These are phyloP conservation scores for Amitus sp. DNA, from an alignment of 2,888 invertebrate genomes.

Conservation along the genomic window DNA sequence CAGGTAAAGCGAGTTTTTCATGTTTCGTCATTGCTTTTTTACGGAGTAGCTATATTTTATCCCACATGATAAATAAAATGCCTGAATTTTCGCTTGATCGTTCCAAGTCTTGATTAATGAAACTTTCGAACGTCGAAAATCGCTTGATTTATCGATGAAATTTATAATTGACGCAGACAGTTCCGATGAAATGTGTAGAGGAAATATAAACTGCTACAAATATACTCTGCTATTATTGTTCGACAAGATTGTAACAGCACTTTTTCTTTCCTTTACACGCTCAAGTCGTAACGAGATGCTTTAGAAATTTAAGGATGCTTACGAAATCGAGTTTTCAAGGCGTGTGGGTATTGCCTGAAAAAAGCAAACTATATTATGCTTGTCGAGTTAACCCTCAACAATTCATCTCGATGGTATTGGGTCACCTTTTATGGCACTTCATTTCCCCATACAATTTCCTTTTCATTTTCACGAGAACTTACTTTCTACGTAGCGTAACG, in stretches of 20 bases:
- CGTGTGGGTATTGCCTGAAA: not conserved
- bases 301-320: slow-evolving; percentile 26
- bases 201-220: slow-evolving; percentile 9
- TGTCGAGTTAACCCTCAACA: slow-evolving; percentile 19
- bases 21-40: not conserved
- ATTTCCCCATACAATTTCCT: slow-evolving; percentile 15
- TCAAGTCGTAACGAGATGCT: slow-evolving; percentile 29
- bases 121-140: not conserved
- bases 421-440: slow-evolving; percentile 20
- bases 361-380: no score
- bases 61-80: not conserved
- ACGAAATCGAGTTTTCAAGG: slow-evolving; percentile 17
- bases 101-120: slow-evolving; percentile 3
- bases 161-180: not conserved
- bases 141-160: not conserved
- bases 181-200: not conserved
- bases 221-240: slow-evolving; percentile 22
- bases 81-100: not conserved
- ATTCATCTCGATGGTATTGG: slow-evolving; percentile 20
- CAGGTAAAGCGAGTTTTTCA: slow-evolving; percentile 10
- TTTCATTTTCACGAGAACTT: no score
- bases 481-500: no score
- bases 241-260: slow-evolving; percentile 23
- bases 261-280: slow-evolving; percentile 16
- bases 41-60: not conserved